phyloP scores from a whole-genome alignment of 2,888 invertebrate species.

The Mythimna ferrago region DNA sequence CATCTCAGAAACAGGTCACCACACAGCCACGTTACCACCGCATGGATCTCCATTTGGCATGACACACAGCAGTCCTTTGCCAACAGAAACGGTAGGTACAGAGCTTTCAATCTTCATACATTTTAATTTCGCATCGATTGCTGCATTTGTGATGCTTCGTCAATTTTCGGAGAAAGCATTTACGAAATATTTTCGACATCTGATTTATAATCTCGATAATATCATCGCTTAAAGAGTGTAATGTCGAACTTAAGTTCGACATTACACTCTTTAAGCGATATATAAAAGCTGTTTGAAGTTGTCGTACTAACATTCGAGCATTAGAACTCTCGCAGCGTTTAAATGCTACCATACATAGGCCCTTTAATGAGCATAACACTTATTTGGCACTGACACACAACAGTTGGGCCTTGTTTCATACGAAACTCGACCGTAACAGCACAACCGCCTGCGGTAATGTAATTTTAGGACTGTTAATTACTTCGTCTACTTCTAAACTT shows the following conservation, averaged over 20 bases:
- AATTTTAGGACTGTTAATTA: conserved; percentile 42
- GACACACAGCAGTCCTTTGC: conserved; percentile 42
- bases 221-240: too few species aligned
- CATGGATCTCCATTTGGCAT: conserved; percentile 56
- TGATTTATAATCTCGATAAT: not conserved
- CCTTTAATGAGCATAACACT: conserved; percentile 26
- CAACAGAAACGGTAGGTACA: conserved; percentile 42
- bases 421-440: conserved; percentile 14
- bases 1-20: conserved; percentile 44
- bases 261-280: too few species aligned
- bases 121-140: conserved; percentile 43
- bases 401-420: conserved; percentile 1
- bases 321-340: conserved; percentile 1
- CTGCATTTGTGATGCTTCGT: conserved; percentile 45
- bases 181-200: conserved; percentile 18
- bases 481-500: conserved; percentile 49
- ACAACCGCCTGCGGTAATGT: conserved; percentile 17
- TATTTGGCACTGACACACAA: conserved; percentile 18
- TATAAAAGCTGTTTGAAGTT: not conserved
- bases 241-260: too few species aligned
- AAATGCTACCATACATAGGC: not conserved
- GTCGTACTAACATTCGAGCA: not conserved
- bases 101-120: conserved; percentile 53
- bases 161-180: conserved; percentile 27
- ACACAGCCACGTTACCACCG: conserved; percentile 17